Base-by-base conservation (phyloP, 2,113 vertebrate genomes). In the Cheirogaleus medius region DNA sequence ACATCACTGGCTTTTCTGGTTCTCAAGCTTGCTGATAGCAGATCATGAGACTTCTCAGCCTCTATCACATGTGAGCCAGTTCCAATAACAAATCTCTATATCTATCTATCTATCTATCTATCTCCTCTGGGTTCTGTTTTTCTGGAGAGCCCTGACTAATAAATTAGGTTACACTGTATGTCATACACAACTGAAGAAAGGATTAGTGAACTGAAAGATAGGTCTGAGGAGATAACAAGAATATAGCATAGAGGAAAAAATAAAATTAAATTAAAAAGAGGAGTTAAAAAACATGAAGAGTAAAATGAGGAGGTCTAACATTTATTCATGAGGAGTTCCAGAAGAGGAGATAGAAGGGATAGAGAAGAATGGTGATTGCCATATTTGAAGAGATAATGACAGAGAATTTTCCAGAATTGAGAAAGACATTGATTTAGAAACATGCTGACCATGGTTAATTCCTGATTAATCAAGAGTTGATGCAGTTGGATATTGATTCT, bases 331-430 rank as follows among this genome's bases (percentile, higher is more conserved):
- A 85, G 21, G 71, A 29, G 10, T 71, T 78, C 8, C 63, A 74
- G 37, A 78, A 66, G 76, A 97, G 20, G 32, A 73, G 4, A 42
- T 42, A 9, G 6, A 8, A 52, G 23, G 12, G 14, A 6, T 7
- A 84, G 69, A 68, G n/a, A 83, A 27, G 44, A 74, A 23, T 83
- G 44, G 11, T 20, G 18, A 68, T 73, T 39, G n/a, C 29, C 12
- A 7, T 84, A 23, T 81, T 87, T 52, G 77, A 92, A 92, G 27
- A 90, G 52, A 78, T 6, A 34, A 69, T 66, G 47, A 39, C 32
- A 42, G 25, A n/a, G n/a, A 49, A 5, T 34, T 96, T 94, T 91
- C 74, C 74, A 82, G 66, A 95, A 78, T 29, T 76, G 66, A 96
- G 58, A 90, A 94, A 56, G 23, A 23, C 68, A 86, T 49, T 64